These are phyloP conservation scores for Dynastes grantii DNA, from an alignment of 2,888 invertebrate species.

Conservation along the genomic window DNA sequence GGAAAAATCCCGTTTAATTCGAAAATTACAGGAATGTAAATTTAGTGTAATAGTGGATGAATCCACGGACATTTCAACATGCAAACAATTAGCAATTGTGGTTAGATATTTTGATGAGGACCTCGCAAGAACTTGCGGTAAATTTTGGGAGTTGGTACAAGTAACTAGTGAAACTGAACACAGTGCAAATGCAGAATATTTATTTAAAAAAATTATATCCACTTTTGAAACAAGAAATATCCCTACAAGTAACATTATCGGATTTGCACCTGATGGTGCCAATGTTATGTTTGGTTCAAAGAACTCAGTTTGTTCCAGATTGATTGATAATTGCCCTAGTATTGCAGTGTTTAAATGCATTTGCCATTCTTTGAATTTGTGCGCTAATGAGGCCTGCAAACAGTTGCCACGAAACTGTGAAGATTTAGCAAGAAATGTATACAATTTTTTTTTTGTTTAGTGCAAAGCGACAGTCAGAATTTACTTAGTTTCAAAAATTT, in stretches of 20 bases:
- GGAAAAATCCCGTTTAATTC: constrained; percentile 38
- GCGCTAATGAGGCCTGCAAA: constrained; percentile 62
- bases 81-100: constrained; percentile 57
- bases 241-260: constrained; percentile 62
- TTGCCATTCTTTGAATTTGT: constrained; percentile 64
- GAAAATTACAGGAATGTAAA: constrained; percentile 56
- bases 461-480: too few species aligned
- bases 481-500: too few species aligned
- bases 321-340: constrained; percentile 60
- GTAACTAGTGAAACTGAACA: not conserved
- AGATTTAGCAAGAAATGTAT: too few species aligned
- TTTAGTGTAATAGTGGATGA: constrained; percentile 60
- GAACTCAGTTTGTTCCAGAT: constrained; percentile 61
- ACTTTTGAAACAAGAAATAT: constrained; percentile 52
- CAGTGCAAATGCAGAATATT: not conserved
- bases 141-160: not conserved
- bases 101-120: not conserved
- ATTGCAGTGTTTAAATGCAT: constrained; percentile 63
- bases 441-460: too few species aligned
- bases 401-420: constrained; percentile 58
- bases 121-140: not conserved
- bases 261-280: constrained; percentile 64
- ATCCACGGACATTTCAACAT: constrained; percentile 60
- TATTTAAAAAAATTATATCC: constrained; percentile 43
- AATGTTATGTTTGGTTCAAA: constrained; percentile 63